A percentile compares a stretch with the other conserved stretches of the same genome.
Conservation (phyloP, 2,797 vertebrate species). For the Galago senegalensis region DNA sequence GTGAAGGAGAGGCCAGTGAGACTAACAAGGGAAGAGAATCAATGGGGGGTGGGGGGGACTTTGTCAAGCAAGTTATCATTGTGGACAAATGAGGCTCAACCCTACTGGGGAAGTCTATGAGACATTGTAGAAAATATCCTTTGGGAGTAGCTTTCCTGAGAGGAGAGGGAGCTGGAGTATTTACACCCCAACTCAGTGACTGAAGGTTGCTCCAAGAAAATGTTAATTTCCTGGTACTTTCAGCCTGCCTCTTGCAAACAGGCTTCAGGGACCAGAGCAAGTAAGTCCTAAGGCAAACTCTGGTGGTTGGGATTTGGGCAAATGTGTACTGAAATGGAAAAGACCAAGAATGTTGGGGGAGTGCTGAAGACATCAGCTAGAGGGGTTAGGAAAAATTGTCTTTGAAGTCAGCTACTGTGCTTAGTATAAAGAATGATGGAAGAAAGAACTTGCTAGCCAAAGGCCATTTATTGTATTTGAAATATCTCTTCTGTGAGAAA, state of each 20-base stretch:
- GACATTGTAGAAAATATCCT: rapidly evolving
- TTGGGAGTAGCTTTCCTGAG: not conserved
- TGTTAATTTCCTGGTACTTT: not conserved
- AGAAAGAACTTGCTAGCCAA: not conserved
- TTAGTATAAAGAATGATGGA: not conserved
- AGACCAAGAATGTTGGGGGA: not conserved
- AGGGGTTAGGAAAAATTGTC: not conserved
- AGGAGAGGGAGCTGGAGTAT: not conserved
- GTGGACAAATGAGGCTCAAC: not conserved
- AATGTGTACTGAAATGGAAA: not conserved
- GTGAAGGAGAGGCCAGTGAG: not conserved
- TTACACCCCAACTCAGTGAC: not conserved
- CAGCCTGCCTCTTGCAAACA: not conserved
- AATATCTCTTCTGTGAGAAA: constrained; percentile 2
- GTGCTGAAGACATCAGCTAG: not conserved
- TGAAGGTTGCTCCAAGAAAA: not conserved
- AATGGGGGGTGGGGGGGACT: not conserved
- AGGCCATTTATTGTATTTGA: not conserved
- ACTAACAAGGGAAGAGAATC: not conserved
- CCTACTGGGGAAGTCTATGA: not conserved
- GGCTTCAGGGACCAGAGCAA: not conserved
- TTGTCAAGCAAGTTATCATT: not conserved
- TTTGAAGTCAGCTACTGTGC: constrained; percentile 3
- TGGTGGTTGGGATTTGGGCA: not conserved
- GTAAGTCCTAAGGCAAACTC: constrained; percentile 11